Base-by-base conservation (phyloP, 2,113 vertebrate genomes). In the Jaculus jaculus region DNA sequence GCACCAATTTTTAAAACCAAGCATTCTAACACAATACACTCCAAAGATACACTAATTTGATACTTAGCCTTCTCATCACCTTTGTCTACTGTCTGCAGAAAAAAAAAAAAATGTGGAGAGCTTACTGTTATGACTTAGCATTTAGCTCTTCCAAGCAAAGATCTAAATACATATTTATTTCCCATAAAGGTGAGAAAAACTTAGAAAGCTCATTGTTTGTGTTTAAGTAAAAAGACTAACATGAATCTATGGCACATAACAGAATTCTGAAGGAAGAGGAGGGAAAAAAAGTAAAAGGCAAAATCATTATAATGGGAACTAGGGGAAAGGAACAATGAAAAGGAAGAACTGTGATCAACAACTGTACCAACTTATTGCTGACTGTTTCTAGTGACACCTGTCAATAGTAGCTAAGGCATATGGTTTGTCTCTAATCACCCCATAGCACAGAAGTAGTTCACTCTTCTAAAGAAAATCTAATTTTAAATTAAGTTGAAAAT, bases 401-500 rank as follows among this genome's bases (percentile, higher is more conserved):
- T 20, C 23, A n/a, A 74, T 20, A 15, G 42, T 73, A 37, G 72
- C 18, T n/a, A 61, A 24, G 21, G 18, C 18, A 78, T 28, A 8
- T 71, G 60, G 32, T 21, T 34, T 60, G n/a, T 78, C 51, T 69
- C 42, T 34, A 39, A 1, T 58, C 28, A 88, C 23, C 20, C 24
- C 34, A 65, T 0, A 26, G 61, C 32, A 88, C 77, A 37, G 26
- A 82, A 86, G 16, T 66, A 84, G 94, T 61, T 61, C 68, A 66
- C 15, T 94, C 66, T 39, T 85, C 54, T 23, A 77, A 84, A 94
- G n/a, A 60, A 28, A 87, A 91, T 37, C 32, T 75, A n/a, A 87
- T 78, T 90, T 24, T 68, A 93, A 87, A 71, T 80, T 51, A 77
- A 72, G 32, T 54, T 51, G 58, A 91, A 63, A 60, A 77, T 20